Evolutionary conservation across 2,113 vertebrate genomes (phyloP).

Genomic region (Capreolus pygargus): DNA sequence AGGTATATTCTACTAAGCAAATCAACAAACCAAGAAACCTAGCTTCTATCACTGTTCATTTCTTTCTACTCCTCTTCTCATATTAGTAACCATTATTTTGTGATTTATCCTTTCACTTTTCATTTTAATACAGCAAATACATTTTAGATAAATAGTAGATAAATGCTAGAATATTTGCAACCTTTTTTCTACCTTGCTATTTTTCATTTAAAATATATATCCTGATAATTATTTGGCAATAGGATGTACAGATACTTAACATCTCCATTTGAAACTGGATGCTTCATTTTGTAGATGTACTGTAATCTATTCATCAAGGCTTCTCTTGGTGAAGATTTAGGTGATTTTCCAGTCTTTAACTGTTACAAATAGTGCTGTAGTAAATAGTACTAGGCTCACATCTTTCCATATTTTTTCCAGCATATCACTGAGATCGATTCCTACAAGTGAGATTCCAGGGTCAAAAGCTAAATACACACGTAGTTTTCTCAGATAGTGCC

Average conservation of each 20-base stretch:
- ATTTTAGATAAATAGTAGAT: not conserved
- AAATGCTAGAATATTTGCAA: not conserved
- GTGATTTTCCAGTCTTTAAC: not conserved
- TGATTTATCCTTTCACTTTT: not conserved
- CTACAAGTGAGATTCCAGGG: not conserved
- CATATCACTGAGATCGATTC: not conserved
- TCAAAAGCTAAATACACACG: not conserved
- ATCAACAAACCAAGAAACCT: not conserved
- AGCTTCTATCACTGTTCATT: not conserved
- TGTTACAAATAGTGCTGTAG: not conserved
- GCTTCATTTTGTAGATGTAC: not conserved
- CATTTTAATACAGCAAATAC: not conserved
- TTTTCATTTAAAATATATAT: not conserved
- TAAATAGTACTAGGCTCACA: not conserved
- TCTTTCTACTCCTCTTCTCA: not conserved
- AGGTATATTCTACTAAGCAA: not conserved
- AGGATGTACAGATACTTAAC: not conserved
- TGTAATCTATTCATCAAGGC: not conserved
- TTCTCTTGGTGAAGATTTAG: not conserved
- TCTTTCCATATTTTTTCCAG: not conserved
- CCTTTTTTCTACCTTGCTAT: not conserved
- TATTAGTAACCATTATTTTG: not conserved
- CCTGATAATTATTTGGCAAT: not conserved
- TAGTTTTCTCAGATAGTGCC: not conserved
- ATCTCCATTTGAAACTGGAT: not conserved